Evolutionary conservation across 2,888 invertebrate species (phyloP).

Genomic region (Cataglyphis rosenhaueri): DNA sequence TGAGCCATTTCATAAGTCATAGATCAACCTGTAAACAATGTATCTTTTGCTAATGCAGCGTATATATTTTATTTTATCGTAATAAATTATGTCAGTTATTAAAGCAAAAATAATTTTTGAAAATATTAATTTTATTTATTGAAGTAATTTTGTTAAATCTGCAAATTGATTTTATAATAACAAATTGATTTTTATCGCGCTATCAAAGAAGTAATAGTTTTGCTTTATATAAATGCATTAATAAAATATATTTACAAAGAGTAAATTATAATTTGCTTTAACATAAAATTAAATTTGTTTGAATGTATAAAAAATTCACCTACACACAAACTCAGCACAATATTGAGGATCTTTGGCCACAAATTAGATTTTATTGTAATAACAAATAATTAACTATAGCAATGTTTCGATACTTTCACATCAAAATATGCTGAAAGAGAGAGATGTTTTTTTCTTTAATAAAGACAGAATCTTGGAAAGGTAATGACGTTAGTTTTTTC

Average conservation of each 20-base stretch:
- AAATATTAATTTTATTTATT: background rate
- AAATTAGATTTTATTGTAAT: background rate
- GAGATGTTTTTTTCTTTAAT: background rate
- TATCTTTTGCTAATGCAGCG: background rate
- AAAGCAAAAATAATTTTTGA: background rate
- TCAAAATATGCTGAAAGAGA: background rate
- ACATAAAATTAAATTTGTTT: background rate
- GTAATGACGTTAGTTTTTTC: constrained; percentile 63
- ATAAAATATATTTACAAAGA: background rate
- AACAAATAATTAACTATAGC: background rate
- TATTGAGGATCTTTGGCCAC: background rate
- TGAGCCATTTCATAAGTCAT: background rate
- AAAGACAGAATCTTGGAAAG: background rate
- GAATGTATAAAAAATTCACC: background rate
- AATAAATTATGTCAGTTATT: background rate
- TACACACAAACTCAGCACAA: background rate
- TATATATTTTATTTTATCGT: background rate
- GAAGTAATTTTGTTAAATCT: background rate
- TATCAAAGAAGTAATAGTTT: background rate
- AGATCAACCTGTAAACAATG: background rate
- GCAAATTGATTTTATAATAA: background rate
- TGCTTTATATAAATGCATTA: background rate
- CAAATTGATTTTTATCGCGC: background rate
- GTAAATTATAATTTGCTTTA: background rate
- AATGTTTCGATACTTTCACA: background rate